A percentile compares a stretch with the other conserved stretches of the same genome.
Evolutionary conservation across 2,113 vertebrate species (phyloP).

Genomic region (Callipepla squamata): DNA sequence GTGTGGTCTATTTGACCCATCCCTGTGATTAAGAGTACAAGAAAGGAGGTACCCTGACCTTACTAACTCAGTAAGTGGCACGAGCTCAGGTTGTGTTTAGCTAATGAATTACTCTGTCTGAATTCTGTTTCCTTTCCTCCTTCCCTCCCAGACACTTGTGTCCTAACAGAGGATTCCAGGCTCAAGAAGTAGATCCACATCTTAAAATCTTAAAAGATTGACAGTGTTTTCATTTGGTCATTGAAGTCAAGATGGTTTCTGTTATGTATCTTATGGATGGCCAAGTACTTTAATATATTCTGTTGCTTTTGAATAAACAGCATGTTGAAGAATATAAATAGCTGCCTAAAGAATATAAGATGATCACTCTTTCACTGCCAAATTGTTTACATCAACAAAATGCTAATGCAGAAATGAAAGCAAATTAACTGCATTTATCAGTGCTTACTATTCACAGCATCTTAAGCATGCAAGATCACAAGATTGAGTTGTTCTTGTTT

Average conservation of each 20-base stretch:
- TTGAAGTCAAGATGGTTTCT: not conserved
- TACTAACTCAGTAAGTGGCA: not conserved
- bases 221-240: not conserved
- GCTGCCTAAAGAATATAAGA: not conserved
- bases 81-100: not conserved
- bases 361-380: not conserved
- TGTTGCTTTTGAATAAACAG: not conserved
- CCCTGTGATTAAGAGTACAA: not conserved
- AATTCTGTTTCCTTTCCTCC: not conserved
- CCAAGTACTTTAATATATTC: not conserved
- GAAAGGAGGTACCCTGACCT: not conserved
- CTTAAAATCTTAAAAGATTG: not conserved
- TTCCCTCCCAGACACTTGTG: not conserved
- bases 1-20: not conserved
- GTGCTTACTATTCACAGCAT: not conserved
- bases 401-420: not conserved
- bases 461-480: not conserved
- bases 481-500: not conserved
- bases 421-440: not conserved
- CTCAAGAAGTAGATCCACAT: not conserved
- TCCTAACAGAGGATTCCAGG: not conserved
- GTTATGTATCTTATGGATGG: not conserved
- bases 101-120: not conserved
- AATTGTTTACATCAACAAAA: slow-evolving; percentile 1
- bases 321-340: not conserved